Evolutionary conservation across 2,113 vertebrate species (phyloP), one percentile per base, ranked within the genome.

Genomic region (Sorex araneus): DNA sequence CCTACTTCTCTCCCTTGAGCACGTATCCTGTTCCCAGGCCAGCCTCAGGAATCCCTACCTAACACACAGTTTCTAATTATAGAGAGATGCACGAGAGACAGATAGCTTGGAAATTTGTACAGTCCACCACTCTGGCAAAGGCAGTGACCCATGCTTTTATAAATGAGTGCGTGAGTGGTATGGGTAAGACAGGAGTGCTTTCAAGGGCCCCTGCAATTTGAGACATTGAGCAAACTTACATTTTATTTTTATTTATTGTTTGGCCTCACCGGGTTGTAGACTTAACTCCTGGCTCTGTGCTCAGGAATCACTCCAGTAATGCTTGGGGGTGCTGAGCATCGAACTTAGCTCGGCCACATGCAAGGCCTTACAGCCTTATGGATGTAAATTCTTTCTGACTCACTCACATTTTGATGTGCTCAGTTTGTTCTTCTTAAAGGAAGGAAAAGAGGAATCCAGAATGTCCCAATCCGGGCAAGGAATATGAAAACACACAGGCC

Each of bases 371-470:
- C 21, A 23, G 57, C 57, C 21, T 21, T 60, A 60, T 23, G 18
- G 5, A 5, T 50, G 47, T 50, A 50, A 50, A 50, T 50, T 19
- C 57, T 60, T 60, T 60, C 57, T 60, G 57, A 60, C 23, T 23
- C 18, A 60, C 57, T 21, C 23, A 60, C 57, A 60, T 90, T 94
- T 87, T 77, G 60, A 50, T 70, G 12, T 70, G 2, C 82, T 57
- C 80, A 40, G 16, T 15, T 89, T 73, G 18, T 73, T 81, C 32
- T 80, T 50, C 28, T 70, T 60, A 70, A 89, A 64, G 8, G 27
- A 85, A 90, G 54, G 86, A 54, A 93, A 87, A 88, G 71, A 89
- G 60, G 54, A 82, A 71, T 54, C 75, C 70, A 74, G 32, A 36
- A 80, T 84, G 32, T 2, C 8, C 54, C 87, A 76, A 50, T 60